Base-by-base conservation (phyloP, 2,888 invertebrate genomes). In the Halocaridina rubra region DNA sequence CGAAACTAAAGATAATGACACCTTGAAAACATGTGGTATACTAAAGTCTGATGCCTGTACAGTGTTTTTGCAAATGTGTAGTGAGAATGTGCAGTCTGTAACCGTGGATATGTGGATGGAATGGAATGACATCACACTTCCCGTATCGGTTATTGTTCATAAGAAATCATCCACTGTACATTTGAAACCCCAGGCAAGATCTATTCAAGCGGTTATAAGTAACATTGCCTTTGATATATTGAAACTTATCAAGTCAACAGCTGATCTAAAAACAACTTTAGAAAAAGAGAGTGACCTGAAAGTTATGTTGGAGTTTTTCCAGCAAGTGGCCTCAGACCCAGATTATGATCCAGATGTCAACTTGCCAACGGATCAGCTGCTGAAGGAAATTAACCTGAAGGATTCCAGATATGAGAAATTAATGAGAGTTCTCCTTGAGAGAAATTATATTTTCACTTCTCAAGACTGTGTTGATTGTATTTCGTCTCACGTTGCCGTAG, bases 171-270 rank as follows among this genome's bases (percentile, higher is more conserved):
- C 24, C 7, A n/a, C 53, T 22, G 19, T 30, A 19, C 33, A 13
- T 29, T 33, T 57, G 7, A 84, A 71, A 72, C 39, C 13, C 27
- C 39, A 33, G 27, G 22, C 29, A 7, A 71, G 67, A 29, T 78
- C 77, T 19, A 64, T 84, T 16, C 82, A 84, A 72, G 22, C 72
- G 16, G 82, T 84, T 19, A 84, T 72, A 27, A 69, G 82, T 19
- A 78, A 84, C 59, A 72, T 84, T 32, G 82, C 82, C 53, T 84
- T 64, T 61, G 78, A 78, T 78, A 46, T 84, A 22, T 39, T 84
- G 0, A 59, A 33, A 59, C 3, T 84, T 7, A n/a, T 84, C 4
- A 61, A 77, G 2, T 24, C 10, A 16, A 5, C 13, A 13, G 19
- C 30, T 5, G 32, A 59, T 19, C 2, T 19, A 4, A 59, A 29